A percentile compares a stretch with the other conserved stretches of the same genome.
phyloP scores from a whole-genome alignment of 2,797 vertebrate species.

The Psittacula echo region DNA sequence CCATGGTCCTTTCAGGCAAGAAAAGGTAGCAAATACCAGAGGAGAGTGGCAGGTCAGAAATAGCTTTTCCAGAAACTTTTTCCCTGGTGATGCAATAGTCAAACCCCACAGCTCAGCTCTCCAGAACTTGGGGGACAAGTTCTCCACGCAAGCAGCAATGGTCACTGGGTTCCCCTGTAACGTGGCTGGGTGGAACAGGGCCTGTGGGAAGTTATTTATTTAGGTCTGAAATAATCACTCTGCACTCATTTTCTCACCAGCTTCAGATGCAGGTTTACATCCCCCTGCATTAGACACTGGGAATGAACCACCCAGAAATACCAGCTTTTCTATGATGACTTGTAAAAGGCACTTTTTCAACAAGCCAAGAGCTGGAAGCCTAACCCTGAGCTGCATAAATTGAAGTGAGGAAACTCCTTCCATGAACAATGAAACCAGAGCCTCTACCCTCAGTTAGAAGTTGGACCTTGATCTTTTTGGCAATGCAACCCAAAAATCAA shows the following conservation, averaged over 20 bases:
- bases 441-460: background rate
- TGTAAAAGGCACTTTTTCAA: accelerated
- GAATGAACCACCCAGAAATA: background rate
- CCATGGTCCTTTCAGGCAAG: background rate
- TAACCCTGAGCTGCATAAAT: background rate
- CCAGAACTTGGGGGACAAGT: accelerated
- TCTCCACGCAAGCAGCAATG: accelerated
- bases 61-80: background rate
- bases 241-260: background rate
- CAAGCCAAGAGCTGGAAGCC: background rate
- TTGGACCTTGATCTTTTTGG: background rate
- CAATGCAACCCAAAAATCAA: background rate
- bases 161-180: accelerated
- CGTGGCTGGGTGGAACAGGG: accelerated
- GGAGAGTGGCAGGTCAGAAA: background rate
- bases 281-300: accelerated
- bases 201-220: background rate
- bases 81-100: accelerated
- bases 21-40: background rate
- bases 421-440: accelerated
- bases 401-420: background rate
- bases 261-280: background rate
- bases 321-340: background rate
- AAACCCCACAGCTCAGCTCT: background rate
- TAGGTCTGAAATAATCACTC: background rate